Evolutionary conservation across 2,888 invertebrate genomes (phyloP).

Genomic region (Dromius quadrimaculatus): DNA sequence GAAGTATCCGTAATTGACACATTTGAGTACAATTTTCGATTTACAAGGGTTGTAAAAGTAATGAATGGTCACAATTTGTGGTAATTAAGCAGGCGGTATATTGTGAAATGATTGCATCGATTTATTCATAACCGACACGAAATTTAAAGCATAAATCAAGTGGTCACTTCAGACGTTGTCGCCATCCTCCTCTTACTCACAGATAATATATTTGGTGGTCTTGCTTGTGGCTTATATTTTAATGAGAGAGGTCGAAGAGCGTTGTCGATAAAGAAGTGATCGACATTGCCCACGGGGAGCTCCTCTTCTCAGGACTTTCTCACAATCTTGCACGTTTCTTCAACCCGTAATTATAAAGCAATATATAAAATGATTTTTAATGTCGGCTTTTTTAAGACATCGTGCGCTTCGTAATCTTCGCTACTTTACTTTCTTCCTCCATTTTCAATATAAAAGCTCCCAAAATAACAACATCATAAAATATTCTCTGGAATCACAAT

Average conservation of each 20-base stretch:
- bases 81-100: slow-evolving; percentile 32
- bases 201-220: slow-evolving; percentile 7
- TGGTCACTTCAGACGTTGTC: slow-evolving; percentile 12
- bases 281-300: slow-evolving; percentile 47
- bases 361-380: slow-evolving; percentile 51
- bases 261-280: slow-evolving; percentile 50
- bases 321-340: slow-evolving; percentile 49
- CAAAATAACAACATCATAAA: no score
- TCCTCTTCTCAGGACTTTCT: slow-evolving; percentile 45
- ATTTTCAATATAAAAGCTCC: no score
- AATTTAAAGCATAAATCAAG: slow-evolving; percentile 49
- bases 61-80: slow-evolving; percentile 31
- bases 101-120: slow-evolving; percentile 18
- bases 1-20: no score
- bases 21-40: no score
- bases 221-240: slow-evolving; percentile 42
- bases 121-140: slow-evolving; percentile 31
- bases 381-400: slow-evolving; percentile 45
- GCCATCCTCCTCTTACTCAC: not conserved
- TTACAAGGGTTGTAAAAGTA: no score
- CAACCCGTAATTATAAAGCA: slow-evolving; percentile 50
- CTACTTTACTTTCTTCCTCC: no score
- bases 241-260: slow-evolving; percentile 42
- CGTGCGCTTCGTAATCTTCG: slow-evolving; percentile 29
- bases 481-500: no score